Evolutionary conservation across 2,113 vertebrate genomes (phyloP).

Genomic region (Puma concolor): DNA sequence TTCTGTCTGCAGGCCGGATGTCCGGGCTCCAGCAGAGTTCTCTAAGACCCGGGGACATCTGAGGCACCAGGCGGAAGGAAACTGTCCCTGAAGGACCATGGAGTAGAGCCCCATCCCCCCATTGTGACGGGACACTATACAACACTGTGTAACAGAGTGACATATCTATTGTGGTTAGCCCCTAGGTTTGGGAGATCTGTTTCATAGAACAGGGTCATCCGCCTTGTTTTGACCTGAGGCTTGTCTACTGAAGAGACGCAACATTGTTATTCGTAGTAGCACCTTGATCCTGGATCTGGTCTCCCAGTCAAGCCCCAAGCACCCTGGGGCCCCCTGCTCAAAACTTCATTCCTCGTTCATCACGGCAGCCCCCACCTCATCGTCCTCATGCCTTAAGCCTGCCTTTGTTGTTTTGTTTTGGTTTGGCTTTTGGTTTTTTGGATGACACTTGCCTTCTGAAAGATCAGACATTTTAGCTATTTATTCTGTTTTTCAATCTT

Average conservation of each 20-base stretch:
- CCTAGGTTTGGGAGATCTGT: background rate
- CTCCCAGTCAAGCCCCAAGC: background rate
- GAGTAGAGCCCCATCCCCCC: background rate
- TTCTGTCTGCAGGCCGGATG: background rate
- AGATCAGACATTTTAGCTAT: background rate
- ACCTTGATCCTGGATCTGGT: background rate
- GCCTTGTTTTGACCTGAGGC: background rate
- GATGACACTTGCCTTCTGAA: background rate
- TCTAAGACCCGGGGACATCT: background rate
- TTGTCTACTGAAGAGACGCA: background rate
- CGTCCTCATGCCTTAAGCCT: background rate
- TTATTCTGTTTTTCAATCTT: background rate
- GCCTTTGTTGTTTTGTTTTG: background rate
- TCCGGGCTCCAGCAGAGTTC: background rate
- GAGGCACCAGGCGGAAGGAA: background rate
- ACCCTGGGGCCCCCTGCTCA: background rate
- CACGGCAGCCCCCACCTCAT: no score
- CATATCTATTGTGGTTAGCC: background rate
- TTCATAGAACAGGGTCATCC: background rate
- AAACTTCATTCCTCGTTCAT: no score
- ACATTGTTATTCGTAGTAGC: background rate
- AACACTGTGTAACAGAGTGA: background rate
- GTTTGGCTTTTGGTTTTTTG: background rate
- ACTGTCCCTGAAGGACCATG: background rate
- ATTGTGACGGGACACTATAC: no score